Evolutionary conservation across 1,140 invertebrate species (phyloP).

Genomic region (Trachymyrmex cornetzi): DNA sequence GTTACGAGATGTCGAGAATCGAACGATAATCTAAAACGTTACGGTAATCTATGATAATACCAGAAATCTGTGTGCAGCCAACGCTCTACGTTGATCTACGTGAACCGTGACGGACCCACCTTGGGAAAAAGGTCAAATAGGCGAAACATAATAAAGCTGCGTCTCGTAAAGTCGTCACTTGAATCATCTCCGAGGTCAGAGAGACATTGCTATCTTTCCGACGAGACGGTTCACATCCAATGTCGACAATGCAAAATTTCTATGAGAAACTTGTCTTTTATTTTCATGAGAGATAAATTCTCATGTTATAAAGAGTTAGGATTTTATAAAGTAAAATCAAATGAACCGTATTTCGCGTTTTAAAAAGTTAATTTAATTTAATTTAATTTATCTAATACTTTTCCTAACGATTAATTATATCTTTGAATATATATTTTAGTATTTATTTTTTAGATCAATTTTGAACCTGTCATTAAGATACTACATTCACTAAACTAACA

Average conservation of each 20-base stretch:
- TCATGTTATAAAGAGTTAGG: background rate
- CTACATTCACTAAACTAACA: background rate
- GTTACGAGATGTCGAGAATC: constrained; percentile 24
- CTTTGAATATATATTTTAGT: constrained; percentile 1
- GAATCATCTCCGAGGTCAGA: background rate
- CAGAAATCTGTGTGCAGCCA: background rate
- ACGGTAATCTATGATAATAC: background rate
- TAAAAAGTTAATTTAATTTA: background rate
- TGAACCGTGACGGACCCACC: constrained; percentile 38
- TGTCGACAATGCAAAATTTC: background rate
- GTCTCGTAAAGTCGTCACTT: constrained; percentile 55
- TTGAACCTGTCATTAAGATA: background rate
- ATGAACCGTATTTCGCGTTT: background rate
- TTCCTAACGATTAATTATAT: background rate
- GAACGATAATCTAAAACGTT: constrained; percentile 30
- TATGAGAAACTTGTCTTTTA: too few relatives aligned
- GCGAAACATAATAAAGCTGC: constrained; percentile 1
- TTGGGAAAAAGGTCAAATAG: constrained; percentile 34
- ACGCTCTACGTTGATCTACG: background rate
- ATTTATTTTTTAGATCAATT: background rate
- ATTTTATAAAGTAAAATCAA: background rate
- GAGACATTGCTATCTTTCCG: background rate
- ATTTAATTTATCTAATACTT: too few relatives aligned
- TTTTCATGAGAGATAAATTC: background rate
- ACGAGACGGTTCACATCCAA: background rate